These are phyloP conservation scores for Cynocephalus volans DNA, from an alignment of 2,113 vertebrate genomes.

Conservation along the genomic window DNA sequence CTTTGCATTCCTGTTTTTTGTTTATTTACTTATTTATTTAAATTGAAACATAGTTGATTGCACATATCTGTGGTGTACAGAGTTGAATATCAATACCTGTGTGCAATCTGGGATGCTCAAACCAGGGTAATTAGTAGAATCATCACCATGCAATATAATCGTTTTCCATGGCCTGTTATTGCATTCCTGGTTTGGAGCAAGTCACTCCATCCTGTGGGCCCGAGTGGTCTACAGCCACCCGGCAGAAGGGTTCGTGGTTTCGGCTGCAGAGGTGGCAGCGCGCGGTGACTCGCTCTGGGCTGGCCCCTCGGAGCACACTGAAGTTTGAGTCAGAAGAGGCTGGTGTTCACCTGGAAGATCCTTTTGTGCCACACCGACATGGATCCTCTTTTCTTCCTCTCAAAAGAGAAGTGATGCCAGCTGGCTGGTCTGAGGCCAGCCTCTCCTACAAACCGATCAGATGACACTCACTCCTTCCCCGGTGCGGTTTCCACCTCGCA, in stretches of 20 bases:
- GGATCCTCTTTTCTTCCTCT: constrained; percentile 49
- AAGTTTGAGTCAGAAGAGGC: constrained; percentile 37
- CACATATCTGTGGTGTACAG: too few species aligned
- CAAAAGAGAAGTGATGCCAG: constrained; percentile 59
- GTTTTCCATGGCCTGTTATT: too few species aligned
- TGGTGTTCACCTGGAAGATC: background rate
- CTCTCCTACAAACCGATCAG: constrained; percentile 59
- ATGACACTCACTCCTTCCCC: constrained; percentile 67
- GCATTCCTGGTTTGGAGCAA: background rate
- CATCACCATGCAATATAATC: too few species aligned
- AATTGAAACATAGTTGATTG: too few species aligned
- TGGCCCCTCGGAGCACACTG: background rate
- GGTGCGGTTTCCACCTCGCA: constrained; percentile 51
- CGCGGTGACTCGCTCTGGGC: too few species aligned
- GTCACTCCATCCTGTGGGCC: background rate
- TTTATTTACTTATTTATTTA: too few species aligned
- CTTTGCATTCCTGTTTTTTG: background rate
- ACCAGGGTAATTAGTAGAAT: too few species aligned
- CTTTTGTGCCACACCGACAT: background rate
- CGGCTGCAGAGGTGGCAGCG: background rate
- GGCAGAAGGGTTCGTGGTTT: background rate
- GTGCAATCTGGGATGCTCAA: too few species aligned
- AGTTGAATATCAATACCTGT: too few species aligned
- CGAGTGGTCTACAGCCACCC: background rate
- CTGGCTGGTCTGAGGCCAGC: constrained; percentile 64